A percentile compares a stretch with the other conserved stretches of the same genome.
Conservation (phyloP, 2,113 vertebrate genomes). For the Muntiacus muntjak region DNA sequence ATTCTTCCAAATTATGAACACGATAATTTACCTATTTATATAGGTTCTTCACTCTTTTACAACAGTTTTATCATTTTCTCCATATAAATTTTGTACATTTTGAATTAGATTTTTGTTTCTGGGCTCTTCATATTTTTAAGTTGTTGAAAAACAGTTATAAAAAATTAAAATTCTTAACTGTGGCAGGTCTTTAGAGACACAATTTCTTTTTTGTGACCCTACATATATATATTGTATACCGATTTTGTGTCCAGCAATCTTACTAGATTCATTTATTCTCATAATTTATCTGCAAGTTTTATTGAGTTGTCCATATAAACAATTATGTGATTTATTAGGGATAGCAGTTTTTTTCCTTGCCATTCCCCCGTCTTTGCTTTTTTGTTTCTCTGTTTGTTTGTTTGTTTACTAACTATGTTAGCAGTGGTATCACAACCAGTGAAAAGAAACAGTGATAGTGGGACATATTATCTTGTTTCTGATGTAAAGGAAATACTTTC, state of each 20-base stretch:
- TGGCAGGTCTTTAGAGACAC: not conserved
- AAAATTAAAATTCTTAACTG: constrained; percentile 21
- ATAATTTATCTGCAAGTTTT: not conserved
- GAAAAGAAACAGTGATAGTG: not conserved
- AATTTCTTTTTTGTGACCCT: not conserved
- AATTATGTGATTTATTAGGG: not conserved
- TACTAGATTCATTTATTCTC: not conserved
- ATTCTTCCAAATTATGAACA: not conserved
- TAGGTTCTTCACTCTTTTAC: not conserved
- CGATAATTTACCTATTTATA: not conserved
- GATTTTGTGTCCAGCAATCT: not conserved
- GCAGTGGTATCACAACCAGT: not conserved
- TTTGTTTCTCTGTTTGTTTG: not conserved
- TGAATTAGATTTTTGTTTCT: not conserved
- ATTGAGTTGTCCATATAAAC: not conserved
- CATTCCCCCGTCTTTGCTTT: not conserved
- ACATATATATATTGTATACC: not conserved
- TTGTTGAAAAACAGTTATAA: not conserved
- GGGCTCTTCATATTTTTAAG: not conserved
- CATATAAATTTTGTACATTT: not conserved
- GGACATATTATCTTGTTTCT: not conserved
- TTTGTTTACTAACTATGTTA: not conserved
- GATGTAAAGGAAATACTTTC: not conserved
- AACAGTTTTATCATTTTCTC: not conserved
- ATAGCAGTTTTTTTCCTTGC: not conserved